phyloP scores from a whole-genome alignment of 2,888 invertebrate genomes.

The Hirtodrosophila duncani region DNA sequence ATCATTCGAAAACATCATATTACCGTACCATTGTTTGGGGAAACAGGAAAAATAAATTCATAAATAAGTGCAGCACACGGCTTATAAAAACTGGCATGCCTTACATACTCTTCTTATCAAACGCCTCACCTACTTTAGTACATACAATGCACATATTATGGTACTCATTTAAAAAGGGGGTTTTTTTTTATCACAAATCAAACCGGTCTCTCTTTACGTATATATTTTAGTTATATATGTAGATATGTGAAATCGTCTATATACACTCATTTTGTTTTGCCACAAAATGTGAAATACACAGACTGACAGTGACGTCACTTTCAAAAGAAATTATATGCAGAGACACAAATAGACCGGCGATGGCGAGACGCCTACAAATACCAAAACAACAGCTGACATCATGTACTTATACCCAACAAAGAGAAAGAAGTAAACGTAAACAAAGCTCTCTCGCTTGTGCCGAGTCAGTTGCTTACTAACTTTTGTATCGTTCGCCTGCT shows the following conservation, averaged over 20 bases:
- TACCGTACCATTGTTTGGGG: too few species aligned
- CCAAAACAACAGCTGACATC: neutral
- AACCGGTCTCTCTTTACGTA: too few species aligned
- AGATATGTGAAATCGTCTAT: neutral
- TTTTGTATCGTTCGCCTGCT: constrained; percentile 33
- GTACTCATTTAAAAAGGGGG: too few species aligned
- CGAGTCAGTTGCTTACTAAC: constrained; percentile 33
- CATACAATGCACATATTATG: too few species aligned
- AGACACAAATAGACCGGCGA: constrained; percentile 7
- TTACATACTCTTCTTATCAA: too few species aligned
- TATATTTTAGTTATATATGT: too few species aligned
- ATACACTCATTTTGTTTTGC: neutral
- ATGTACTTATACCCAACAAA: constrained; percentile 2
- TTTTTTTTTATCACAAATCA: too few species aligned
- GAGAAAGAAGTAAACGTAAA: constrained; percentile 13
- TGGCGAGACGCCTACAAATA: constrained; percentile 2
- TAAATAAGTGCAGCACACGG: too few species aligned
- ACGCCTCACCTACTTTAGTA: too few species aligned
- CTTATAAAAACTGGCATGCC: too few species aligned
- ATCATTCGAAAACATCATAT: too few species aligned
- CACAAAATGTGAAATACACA: constrained; percentile 21
- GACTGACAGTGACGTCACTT: constrained; percentile 47
- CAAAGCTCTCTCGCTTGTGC: constrained; percentile 19
- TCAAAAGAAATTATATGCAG: constrained; percentile 7
- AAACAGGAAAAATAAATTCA: too few species aligned